Conservation (phyloP, 2,797 vertebrate species). For the Vireo griseus region DNA sequence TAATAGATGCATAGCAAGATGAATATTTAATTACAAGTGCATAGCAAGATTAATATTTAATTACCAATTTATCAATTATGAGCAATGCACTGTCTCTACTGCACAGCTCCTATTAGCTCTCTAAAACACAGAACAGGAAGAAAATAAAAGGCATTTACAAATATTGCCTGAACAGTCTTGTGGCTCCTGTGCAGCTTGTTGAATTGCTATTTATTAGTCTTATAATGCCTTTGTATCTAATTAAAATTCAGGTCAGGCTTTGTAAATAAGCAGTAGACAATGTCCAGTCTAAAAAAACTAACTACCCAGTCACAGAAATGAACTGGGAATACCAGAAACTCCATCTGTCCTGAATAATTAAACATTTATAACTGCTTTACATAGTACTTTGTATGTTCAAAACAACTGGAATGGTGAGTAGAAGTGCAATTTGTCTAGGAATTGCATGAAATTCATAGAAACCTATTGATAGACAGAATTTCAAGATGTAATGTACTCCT, state of each 20-base stretch:
- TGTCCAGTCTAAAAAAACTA: not conserved
- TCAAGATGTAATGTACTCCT: not conserved
- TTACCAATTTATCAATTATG: not conserved
- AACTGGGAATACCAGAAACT: constrained; percentile 11
- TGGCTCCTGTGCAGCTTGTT: not conserved
- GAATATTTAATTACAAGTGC: constrained; percentile 25
- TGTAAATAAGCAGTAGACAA: not conserved
- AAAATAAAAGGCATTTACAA: not conserved
- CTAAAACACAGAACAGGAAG: not conserved
- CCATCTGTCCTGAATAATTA: not conserved
- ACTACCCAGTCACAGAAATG: not conserved
- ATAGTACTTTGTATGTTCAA: not conserved
- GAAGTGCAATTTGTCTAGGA: not conserved
- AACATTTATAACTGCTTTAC: not conserved
- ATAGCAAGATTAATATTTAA: constrained; percentile 10
- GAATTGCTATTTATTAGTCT: not conserved
- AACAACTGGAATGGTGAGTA: not conserved
- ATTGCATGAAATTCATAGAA: not conserved
- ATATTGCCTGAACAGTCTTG: not conserved
- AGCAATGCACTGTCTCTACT: not conserved
- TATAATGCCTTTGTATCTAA: not conserved
- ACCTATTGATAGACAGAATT: not conserved
- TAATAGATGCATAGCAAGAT: not conserved
- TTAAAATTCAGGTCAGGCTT: not conserved
- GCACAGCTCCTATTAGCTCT: not conserved